Evolutionary conservation across 2,797 vertebrate species (phyloP).

Genomic region (Channa striata): DNA sequence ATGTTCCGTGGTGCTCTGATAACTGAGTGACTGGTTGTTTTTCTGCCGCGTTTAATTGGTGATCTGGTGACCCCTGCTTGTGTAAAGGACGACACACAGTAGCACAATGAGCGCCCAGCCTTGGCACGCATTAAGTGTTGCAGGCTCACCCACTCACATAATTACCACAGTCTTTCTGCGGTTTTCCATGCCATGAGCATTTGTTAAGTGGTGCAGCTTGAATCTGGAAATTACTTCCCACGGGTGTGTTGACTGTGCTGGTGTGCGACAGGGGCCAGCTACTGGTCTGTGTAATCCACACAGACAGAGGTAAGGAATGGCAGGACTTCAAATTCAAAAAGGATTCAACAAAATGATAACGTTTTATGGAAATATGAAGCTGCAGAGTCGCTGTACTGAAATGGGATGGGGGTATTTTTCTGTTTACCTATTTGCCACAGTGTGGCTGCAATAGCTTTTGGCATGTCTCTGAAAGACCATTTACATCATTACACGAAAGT

Average conservation of each 20-base stretch:
- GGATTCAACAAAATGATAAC: neutral
- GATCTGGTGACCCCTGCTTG: slow-evolving; percentile 58
- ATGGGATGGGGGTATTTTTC: neutral
- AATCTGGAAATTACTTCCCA: slow-evolving; percentile 54
- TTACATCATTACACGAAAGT: neutral
- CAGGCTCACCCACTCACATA: slow-evolving; percentile 75
- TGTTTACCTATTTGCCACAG: no score
- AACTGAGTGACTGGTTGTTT: slow-evolving; percentile 52
- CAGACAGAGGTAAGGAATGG: slow-evolving; percentile 13
- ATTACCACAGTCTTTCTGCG: slow-evolving; percentile 68
- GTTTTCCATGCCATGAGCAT: slow-evolving; percentile 41
- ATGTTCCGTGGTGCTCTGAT: slow-evolving; percentile 11
- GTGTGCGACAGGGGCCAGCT: slow-evolving; percentile 24
- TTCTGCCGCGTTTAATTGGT: slow-evolving; percentile 68
- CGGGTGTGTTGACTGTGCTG: slow-evolving; percentile 26
- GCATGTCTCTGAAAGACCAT: neutral
- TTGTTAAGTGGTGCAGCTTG: slow-evolving; percentile 51
- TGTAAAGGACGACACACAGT: slow-evolving; percentile 38
- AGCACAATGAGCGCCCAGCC: slow-evolving; percentile 50
- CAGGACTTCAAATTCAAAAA: neutral
- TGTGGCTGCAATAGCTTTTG: neutral
- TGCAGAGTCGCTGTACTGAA: neutral
- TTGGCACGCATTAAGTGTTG: slow-evolving; percentile 55
- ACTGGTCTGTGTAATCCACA: slow-evolving; percentile 18
- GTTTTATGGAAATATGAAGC: neutral